A percentile compares a stretch with the other conserved stretches of the same genome.
These are phyloP conservation scores for Bellardia bayeri DNA, from an alignment of 2,888 invertebrate genomes.

Conservation along the genomic window DNA sequence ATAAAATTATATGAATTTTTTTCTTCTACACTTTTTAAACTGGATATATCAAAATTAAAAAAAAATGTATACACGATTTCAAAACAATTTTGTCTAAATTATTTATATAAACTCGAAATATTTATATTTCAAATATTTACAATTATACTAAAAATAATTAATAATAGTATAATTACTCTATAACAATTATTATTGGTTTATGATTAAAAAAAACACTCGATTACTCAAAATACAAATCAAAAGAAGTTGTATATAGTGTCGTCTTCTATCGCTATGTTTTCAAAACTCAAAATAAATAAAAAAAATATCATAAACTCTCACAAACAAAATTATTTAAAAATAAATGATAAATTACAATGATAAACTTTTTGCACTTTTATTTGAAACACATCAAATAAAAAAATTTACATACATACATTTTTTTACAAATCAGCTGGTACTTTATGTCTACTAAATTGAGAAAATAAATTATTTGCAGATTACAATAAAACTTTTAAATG, in stretches of 20 bases:
- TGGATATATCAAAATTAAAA: too few relatives aligned
- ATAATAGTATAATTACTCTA: background rate
- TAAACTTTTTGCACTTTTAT: background rate
- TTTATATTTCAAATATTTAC: background rate
- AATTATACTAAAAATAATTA: background rate
- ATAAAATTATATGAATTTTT: too few relatives aligned
- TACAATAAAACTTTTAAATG: background rate
- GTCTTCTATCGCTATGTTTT: conserved; percentile 64
- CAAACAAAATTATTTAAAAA: conserved; percentile 30
- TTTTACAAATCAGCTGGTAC: background rate
- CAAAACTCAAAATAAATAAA: conserved; percentile 37
- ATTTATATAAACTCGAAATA: background rate
- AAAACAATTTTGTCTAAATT: conserved; percentile 1
- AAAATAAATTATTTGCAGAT: background rate
- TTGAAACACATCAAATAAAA: conserved; percentile 3
- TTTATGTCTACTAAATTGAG: background rate
- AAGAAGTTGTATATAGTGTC: conserved; percentile 58
- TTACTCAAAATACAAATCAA: background rate
- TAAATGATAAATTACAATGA: background rate
- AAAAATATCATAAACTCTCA: conserved; percentile 33
- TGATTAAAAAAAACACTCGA: too few relatives aligned
- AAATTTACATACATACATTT: background rate
- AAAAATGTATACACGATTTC: background rate
- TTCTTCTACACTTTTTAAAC: too few relatives aligned
- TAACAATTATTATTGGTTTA: background rate